Percentiles rank a stretch among this genome's conserved stretches.
phyloP scores from a whole-genome alignment of 2,797 vertebrate genomes.

The Emydoidea blandingii region DNA sequence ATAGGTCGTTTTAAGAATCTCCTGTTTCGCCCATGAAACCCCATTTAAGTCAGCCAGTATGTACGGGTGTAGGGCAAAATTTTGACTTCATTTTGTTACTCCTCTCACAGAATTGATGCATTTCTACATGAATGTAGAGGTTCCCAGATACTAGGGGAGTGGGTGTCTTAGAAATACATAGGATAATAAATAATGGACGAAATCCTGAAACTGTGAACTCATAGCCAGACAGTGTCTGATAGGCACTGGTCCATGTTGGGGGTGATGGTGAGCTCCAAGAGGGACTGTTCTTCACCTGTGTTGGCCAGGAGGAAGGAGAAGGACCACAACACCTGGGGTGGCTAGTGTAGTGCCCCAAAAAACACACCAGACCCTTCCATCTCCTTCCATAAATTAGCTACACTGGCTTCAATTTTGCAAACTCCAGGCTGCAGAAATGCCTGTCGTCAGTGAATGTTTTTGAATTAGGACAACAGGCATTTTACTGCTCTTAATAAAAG shows the following conservation, averaged over 20 bases:
- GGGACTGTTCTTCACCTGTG: neutral
- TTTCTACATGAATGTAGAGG: neutral
- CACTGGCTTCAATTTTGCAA: neutral
- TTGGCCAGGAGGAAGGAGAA: neutral
- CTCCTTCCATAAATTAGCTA: neutral
- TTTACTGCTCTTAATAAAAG: constrained; percentile 19
- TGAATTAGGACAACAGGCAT: constrained; percentile 2
- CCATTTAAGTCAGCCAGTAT: neutral
- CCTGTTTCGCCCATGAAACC: neutral
- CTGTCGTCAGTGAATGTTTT: neutral
- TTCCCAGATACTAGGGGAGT: neutral
- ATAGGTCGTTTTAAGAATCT: neutral
- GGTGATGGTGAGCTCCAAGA: neutral
- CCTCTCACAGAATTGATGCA: neutral
- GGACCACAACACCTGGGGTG: neutral
- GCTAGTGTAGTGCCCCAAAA: neutral
- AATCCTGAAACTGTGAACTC: neutral
- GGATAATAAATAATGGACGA: neutral
- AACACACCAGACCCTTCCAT: neutral
- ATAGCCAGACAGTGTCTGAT: neutral
- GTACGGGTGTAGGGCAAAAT: neutral
- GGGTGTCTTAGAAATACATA: neutral
- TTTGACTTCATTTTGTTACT: neutral
- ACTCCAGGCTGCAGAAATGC: neutral
- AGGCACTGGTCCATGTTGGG: neutral